A percentile compares a stretch with the other conserved stretches of the same genome.
Conservation (phyloP, 2,113 vertebrate species). For the Petrocephalus zakoni region DNA sequence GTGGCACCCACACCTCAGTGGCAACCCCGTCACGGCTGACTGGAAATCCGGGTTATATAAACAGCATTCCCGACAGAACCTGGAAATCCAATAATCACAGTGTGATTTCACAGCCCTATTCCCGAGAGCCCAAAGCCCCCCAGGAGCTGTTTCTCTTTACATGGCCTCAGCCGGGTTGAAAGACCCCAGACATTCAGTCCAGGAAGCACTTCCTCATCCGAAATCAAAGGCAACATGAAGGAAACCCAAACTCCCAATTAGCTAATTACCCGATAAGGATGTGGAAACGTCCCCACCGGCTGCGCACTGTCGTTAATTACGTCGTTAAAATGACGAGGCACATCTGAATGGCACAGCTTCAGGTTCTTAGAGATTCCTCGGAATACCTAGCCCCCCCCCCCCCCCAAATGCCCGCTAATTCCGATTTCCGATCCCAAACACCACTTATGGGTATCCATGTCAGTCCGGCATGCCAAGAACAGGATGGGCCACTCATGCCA, state of each 20-base stretch:
- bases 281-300: background rate
- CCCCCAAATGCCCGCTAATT: constrained; percentile 28
- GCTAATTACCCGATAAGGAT: constrained; percentile 7
- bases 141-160: background rate
- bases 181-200: background rate
- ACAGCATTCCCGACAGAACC: background rate
- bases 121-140: background rate
- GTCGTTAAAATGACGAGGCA: background rate
- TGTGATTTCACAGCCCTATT: background rate
- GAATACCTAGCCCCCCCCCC: constrained; percentile 42
- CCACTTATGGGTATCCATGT: constrained; percentile 46
- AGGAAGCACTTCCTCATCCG: background rate
- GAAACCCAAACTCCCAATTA: background rate
- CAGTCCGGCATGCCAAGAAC: constrained; percentile 3
- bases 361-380: constrained; percentile 53
- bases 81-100: background rate
- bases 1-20: background rate
- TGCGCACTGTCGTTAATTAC: background rate
- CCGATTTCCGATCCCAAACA: constrained; percentile 52
- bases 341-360: constrained; percentile 29
- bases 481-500: constrained; percentile 9
- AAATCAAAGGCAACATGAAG: background rate
- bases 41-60: background rate
- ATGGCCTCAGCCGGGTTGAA: background rate
- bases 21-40: background rate